phyloP scores from a whole-genome alignment of 2,113 vertebrate genomes.

The Lipophrys pholis region DNA sequence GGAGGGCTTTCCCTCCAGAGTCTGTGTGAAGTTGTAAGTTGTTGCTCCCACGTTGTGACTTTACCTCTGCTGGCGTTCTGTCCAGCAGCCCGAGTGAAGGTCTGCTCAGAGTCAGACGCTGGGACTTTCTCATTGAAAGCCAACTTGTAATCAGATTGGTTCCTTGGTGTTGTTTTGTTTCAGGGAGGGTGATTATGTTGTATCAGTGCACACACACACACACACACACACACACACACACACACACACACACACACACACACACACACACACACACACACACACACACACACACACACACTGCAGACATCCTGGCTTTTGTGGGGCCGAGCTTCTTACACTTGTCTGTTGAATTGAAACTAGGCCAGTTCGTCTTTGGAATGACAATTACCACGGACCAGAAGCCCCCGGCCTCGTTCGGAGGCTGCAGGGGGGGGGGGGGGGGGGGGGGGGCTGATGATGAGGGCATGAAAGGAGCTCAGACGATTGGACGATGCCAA shows the following conservation, averaged over 20 bases:
- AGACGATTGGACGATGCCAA: constrained; percentile 68
- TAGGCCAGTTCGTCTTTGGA: constrained; percentile 92
- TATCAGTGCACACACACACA: constrained; percentile 32
- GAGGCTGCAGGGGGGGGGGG: constrained; percentile 58
- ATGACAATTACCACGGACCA: constrained; percentile 90
- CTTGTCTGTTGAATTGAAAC: constrained; percentile 85
- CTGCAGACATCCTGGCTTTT: constrained; percentile 67
- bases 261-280: too few relatives aligned
- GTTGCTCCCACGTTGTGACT: too few relatives aligned
- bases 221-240: too few relatives aligned
- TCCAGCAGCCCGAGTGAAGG: too few relatives aligned
- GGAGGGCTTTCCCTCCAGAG: too few relatives aligned
- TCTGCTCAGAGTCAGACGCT: neutral
- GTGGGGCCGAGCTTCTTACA: constrained; percentile 62
- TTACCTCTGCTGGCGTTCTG: too few relatives aligned
- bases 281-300: constrained; percentile 35
- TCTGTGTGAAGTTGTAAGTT: too few relatives aligned
- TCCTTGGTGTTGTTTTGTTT: constrained; percentile 53
- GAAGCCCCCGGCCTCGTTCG: constrained; percentile 78
- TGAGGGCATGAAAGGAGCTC: constrained; percentile 62
- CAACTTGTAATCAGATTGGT: constrained; percentile 68
- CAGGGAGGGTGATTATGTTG: constrained; percentile 63
- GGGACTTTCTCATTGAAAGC: constrained; percentile 1
- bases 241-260: too few relatives aligned
- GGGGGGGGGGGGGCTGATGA: constrained; percentile 61